Base-by-base conservation (phyloP, 2,113 vertebrate species). In the Oriolus oriolus region DNA sequence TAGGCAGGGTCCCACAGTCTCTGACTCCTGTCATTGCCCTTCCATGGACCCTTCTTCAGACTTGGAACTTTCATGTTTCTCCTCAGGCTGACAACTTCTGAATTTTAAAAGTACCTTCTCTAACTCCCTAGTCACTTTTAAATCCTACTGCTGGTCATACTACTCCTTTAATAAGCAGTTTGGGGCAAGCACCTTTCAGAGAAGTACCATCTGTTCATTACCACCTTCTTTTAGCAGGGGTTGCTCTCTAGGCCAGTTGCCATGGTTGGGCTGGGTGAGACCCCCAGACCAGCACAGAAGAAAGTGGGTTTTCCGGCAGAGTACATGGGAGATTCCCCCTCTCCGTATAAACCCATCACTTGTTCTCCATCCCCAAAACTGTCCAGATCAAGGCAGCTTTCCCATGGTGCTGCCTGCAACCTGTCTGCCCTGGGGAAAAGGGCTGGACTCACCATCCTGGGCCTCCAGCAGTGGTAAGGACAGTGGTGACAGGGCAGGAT, bases 241-340 rank as follows among this genome's bases (percentile, higher is more conserved):
- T 7, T 76, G 23, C 19, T 66, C 10, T 7, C 24, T 13, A 53
- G 69, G 53, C 21, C 21, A 9, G 11, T 21, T 15, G 23, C 18
- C 11, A 13, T 31, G 14, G 19, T 5, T 44, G 64, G 10, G 31
- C 31, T 20, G 5, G 11, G 22, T 20, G 59, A 57, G 17, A 42
- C 4, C 14, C 33, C 14, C 7, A 27, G 7, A 42, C 6, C 37
- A 77, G 23, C 31, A 31, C 16, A 33, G 37, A 24, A 50, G 27
- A 60, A 76, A 24, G 9, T 10, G 28, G 27, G 20, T 53, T 37
- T 30, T 13, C 18, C 16, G 42, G 10, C 24, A 33, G 27, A 42
- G 15, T 22, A 64, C 12, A 19, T 4, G 3, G n/a, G 22, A 39
- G 21, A 28, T 18, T 41, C 1, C 0, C 10, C 5, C 35, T 37